These are phyloP conservation scores for Leptinotarsa undecemlineata DNA, from an alignment of 1,140 invertebrate species.

Conservation along the genomic window DNA sequence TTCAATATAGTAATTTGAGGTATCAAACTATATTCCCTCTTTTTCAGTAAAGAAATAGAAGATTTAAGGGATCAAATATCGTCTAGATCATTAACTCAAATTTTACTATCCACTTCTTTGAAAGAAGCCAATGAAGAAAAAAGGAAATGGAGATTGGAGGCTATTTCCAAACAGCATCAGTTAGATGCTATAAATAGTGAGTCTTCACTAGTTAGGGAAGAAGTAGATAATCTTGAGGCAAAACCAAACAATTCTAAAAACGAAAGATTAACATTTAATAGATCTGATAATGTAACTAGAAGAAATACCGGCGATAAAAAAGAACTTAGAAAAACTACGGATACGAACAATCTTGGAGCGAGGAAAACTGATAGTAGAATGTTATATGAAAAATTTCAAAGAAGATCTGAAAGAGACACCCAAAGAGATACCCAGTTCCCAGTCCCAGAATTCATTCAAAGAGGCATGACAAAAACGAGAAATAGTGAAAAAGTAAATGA, in stretches of 20 bases:
- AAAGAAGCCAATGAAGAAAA: slow-evolving; percentile 20
- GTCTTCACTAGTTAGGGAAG: background rate
- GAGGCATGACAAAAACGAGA: background rate
- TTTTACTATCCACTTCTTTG: slow-evolving; percentile 9
- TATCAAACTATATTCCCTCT: background rate
- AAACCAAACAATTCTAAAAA: background rate
- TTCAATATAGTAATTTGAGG: too few species aligned
- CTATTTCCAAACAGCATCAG: slow-evolving; percentile 16
- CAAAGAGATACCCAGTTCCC: too few species aligned
- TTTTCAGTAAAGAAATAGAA: slow-evolving; percentile 22
- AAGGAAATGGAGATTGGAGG: slow-evolving; percentile 9
- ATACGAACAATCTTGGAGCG: background rate
- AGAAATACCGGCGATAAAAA: background rate
- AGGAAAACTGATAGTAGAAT: background rate
- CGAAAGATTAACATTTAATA: background rate
- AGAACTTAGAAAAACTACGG: background rate
- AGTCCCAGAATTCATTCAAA: too few species aligned
- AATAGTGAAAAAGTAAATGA: background rate
- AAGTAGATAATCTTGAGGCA: slow-evolving; percentile 3
- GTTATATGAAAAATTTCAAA: background rate
- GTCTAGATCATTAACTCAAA: background rate
- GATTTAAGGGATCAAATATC: background rate
- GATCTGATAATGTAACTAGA: background rate
- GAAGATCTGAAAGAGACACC: background rate
- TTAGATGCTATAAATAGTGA: slow-evolving; percentile 4